Percentiles rank a stretch among this genome's conserved stretches.
Evolutionary conservation across 2,113 vertebrate species (phyloP).

Genomic region (Phalacrocorax aristotelis): DNA sequence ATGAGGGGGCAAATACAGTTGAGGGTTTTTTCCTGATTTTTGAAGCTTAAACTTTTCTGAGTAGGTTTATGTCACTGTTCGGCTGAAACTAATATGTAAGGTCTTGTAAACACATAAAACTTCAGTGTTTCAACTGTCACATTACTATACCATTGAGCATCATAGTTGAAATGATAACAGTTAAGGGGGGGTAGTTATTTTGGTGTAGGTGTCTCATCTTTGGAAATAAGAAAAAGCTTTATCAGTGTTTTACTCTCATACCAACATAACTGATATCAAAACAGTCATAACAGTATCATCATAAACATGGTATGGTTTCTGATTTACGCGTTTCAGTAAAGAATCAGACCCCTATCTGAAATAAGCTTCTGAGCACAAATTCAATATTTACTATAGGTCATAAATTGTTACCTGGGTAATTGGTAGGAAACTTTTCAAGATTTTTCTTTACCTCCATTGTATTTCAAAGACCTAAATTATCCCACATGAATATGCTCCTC

Average conservation of each 20-base stretch:
- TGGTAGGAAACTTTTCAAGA: background rate
- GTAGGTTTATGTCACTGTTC: background rate
- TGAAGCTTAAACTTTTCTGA: background rate
- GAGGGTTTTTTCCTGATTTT: background rate
- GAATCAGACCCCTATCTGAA: background rate
- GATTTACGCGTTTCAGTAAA: background rate
- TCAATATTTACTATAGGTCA: background rate
- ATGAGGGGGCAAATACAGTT: background rate
- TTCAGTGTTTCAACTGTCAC: background rate
- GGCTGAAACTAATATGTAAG: background rate
- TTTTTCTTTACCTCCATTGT: background rate
- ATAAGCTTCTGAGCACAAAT: background rate
- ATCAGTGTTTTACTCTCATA: background rate
- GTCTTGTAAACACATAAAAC: background rate
- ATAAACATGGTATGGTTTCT: background rate
- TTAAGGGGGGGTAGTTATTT: background rate
- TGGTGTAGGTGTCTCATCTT: background rate
- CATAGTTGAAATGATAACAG: background rate
- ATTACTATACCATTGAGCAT: background rate
- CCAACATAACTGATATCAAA: background rate
- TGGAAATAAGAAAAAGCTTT: background rate
- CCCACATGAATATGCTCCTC: background rate
- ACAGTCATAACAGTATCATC: background rate
- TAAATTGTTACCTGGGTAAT: background rate
- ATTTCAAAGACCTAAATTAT: background rate